A percentile compares a stretch with the other conserved stretches of the same genome.
Evolutionary conservation across 2,888 invertebrate species (phyloP).

Genomic region (Thereva unica): DNA sequence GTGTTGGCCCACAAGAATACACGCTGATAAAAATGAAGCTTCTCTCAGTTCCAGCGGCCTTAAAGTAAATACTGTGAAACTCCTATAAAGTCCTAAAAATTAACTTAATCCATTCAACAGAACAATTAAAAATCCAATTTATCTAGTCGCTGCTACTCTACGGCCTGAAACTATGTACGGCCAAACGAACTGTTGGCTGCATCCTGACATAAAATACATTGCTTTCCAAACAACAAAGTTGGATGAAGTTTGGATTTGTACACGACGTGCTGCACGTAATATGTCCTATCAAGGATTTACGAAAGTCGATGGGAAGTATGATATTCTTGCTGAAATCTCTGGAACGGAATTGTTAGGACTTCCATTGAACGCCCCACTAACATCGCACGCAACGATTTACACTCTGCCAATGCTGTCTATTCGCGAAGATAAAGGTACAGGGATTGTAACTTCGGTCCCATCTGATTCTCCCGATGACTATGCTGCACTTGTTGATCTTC

Average conservation of each 20-base stretch:
- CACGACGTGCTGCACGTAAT: conserved; percentile 86
- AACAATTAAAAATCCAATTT: conserved; percentile 50
- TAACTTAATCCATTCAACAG: conserved; percentile 42
- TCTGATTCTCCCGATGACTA: conserved; percentile 99
- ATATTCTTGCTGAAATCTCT: conserved; percentile 69
- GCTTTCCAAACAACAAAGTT: conserved; percentile 74
- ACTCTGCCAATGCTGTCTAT: conserved; percentile 97
- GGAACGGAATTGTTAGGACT: conserved; percentile 84
- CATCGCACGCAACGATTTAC: conserved; percentile 82
- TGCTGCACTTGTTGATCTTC: conserved; percentile 91
- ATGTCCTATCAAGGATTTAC: conserved; percentile 96
- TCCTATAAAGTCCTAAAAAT: neutral
- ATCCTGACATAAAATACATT: conserved; percentile 92
- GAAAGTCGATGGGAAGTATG: conserved; percentile 74
- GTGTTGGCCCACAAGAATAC: conserved; percentile 97
- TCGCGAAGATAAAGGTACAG: conserved; percentile 97
- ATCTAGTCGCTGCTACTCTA: conserved; percentile 93
- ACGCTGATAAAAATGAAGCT: conserved; percentile 93
- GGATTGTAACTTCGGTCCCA: conserved; percentile 96
- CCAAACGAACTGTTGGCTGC: conserved; percentile 98
- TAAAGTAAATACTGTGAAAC: conserved; percentile 63
- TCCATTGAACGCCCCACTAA: conserved; percentile 81
- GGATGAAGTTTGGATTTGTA: conserved; percentile 84
- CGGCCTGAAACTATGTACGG: conserved; percentile 99
- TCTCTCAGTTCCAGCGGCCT: conserved; percentile 61